Base-by-base conservation (phyloP, 2,113 vertebrate species). In the Oceanodroma tethys region DNA sequence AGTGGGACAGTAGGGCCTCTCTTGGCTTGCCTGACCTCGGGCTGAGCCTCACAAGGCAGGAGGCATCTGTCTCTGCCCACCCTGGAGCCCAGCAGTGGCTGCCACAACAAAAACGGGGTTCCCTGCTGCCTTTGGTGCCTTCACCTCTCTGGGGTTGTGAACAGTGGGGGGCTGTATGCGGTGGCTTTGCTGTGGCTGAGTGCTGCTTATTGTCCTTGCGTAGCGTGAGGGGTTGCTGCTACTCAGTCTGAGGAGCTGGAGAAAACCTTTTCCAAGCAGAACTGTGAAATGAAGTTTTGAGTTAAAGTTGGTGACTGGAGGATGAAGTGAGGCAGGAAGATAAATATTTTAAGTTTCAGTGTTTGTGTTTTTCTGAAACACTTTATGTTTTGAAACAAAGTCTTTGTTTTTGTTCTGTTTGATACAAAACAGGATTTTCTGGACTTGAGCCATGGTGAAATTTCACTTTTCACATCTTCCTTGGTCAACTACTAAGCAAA, bases 111-210 rank as follows among this genome's bases (percentile, higher is more conserved):
- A 59, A 53, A 29, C 7, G 16, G 47, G 17, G 16, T 17, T 43
- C 29, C 36, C 36, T 27, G 63, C 43, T 36, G 20, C 34, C n/a
- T 58, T 52, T 34, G 42, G 45, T 42, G 25, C 30, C 66, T 42
- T 73, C 25, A 36, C 23, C 40, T 56, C 50, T 45, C 59, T 43
- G 45, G 19, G 19, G 32, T 1, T 36, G 67, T 30, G 55, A 63
- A 3, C 25, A 7, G n/a, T 2, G 18, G 13, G 15, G 25, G 18
- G 16, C 5, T 27, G 19, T 30, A 21, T 0, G 1, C 0, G 1
- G 27, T 18, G 34, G 65, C 71, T 67, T 59, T 78, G 29, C 55
- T 50, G 36, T 45, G 27, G 55, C 12, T 8, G 29, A 16, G 58
- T 22, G 53, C 36, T 68, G 36, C 40, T 50, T 16, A 2, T 38